These are phyloP conservation scores for Henicopernis longicauda DNA, from an alignment of 2,113 vertebrate species.

Conservation along the genomic window DNA sequence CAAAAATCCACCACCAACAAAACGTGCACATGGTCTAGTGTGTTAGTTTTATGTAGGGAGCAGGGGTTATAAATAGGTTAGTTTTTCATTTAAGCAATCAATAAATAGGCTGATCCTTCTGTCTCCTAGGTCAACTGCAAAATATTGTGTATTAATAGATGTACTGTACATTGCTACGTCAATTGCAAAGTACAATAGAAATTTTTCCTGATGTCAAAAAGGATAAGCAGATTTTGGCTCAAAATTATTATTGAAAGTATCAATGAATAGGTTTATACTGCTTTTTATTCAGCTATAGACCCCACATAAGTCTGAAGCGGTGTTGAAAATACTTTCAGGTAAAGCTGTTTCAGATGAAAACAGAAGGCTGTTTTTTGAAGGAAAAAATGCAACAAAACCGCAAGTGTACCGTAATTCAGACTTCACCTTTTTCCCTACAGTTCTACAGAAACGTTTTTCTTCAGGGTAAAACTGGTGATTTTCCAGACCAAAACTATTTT, in stretches of 20 bases:
- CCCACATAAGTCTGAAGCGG: neutral
- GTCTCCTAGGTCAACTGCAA: neutral
- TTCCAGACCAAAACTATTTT: slow-evolving; percentile 32
- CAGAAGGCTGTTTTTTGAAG: neutral
- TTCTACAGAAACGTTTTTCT: neutral
- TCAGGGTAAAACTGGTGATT: neutral
- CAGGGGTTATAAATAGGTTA: neutral
- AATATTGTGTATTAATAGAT: neutral
- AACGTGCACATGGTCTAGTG: neutral
- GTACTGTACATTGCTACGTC: neutral
- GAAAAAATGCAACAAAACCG: neutral
- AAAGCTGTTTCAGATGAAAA: neutral
- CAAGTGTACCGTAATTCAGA: neutral
- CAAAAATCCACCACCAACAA: neutral
- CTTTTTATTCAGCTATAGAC: neutral
- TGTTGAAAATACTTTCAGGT: neutral
- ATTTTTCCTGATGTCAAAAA: neutral
- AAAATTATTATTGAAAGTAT: neutral
- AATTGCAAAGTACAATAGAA: neutral
- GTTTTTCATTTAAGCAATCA: neutral
- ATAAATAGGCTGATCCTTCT: neutral
- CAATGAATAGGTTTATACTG: neutral
- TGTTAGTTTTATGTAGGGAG: neutral
- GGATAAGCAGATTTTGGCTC: neutral
- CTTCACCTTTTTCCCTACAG: neutral